Evolutionary conservation across 2,113 vertebrate genomes (phyloP), one percentile per base, ranked within the genome.

Genomic region (Oryzias celebensis): DNA sequence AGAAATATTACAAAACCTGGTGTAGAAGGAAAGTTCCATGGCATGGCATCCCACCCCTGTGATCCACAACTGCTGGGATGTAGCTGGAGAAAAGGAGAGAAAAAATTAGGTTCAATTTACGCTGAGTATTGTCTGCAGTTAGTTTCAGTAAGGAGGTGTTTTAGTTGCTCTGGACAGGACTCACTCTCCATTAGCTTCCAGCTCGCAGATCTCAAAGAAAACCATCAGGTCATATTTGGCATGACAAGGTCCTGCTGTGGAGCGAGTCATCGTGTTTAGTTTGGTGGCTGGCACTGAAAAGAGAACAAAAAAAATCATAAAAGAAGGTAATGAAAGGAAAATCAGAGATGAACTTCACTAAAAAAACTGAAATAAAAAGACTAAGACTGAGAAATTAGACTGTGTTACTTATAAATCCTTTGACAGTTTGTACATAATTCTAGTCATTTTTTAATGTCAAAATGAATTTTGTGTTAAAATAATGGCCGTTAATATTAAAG

Each of bases 191-290:
- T 97, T 98, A 71, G 97, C 95, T 71, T 99, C 97, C 87, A 99
- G 94, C 84, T 99, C 97, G 18, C 96, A 98, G 91, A 99, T 97
- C 91, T 98, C 97, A 23, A 98, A 98, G 92, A 96, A 98, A 41
- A 94, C 94, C 92, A 99, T 96, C 72, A 99, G 90, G 89, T 98
- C 96, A 0, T 98, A 98, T 73, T 98, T 99, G 93, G 95, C 95
- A 81, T 97, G 96, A 82, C 96, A 97, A 0, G 95, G 95, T 36
- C 97, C 96, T 0, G 94, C 89, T 0, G 92, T 93, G 69, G 95
- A 93, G n/a, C 94, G 93, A 0, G 92, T 93, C 88, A 97, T 87
- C 0, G 94, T 94, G 90, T 91, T 98, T 78, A 99, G 92, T 85
- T 99, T 99, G 13, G 97, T 99, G 1, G 97, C 96, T 0, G 97